These are phyloP conservation scores for Diplolepis rosae DNA, from an alignment of 2,888 invertebrate species.

Conservation along the genomic window DNA sequence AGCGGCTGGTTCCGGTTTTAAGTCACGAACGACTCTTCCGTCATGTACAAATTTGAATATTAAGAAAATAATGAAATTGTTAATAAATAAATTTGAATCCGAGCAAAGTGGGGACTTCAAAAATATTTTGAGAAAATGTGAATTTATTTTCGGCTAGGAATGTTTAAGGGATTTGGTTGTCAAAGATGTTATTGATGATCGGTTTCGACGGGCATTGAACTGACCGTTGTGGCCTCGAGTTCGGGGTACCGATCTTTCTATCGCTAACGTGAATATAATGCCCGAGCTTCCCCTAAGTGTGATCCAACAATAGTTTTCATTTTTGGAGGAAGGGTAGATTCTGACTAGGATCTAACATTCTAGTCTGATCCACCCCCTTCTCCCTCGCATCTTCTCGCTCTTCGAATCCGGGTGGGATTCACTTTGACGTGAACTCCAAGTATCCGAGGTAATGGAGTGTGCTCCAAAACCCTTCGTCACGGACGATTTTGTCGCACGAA, in stretches of 20 bases:
- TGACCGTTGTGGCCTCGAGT: conserved; percentile 47
- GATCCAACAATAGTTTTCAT: conserved; percentile 48
- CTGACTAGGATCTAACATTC: conserved; percentile 18
- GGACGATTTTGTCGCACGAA: conserved; percentile 62
- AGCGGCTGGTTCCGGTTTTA: no score
- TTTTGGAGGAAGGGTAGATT: conserved; percentile 45
- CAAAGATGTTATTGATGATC: conserved; percentile 48
- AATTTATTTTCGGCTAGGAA: neutral
- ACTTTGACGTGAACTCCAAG: conserved; percentile 48
- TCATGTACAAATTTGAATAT: no score
- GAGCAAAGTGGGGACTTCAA: no score
- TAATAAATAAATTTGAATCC: no score
- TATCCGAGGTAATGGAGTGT: conserved; percentile 69
- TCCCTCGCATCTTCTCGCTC: neutral
- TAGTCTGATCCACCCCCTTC: conserved; percentile 14
- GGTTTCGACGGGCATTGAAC: conserved; percentile 32
- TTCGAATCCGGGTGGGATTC: conserved; percentile 40
- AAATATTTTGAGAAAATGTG: conserved; percentile 7
- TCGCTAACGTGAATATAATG: conserved; percentile 50
- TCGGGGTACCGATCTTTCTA: conserved; percentile 41
- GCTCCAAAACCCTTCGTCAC: conserved; percentile 62
- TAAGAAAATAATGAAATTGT: no score
- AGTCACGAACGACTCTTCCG: no score
- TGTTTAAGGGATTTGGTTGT: conserved; percentile 41
- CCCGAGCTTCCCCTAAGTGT: conserved; percentile 34